Percentiles rank a stretch among this genome's conserved stretches.
These are phyloP conservation scores for Boloria euphrosyne DNA, from an alignment of 2,888 invertebrate genomes.

Conservation along the genomic window DNA sequence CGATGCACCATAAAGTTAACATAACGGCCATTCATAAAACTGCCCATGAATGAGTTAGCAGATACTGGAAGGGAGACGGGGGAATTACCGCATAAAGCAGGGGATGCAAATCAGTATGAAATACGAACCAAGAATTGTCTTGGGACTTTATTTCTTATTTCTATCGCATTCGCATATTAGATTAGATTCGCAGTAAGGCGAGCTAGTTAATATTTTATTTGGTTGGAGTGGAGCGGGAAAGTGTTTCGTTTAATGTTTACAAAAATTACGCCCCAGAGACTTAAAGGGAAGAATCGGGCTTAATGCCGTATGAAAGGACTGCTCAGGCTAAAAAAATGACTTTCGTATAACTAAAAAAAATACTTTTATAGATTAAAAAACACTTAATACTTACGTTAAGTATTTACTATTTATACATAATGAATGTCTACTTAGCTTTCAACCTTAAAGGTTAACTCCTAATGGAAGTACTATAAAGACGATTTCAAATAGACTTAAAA, in stretches of 20 bases:
- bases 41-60: conserved; percentile 24
- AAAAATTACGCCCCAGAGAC: conserved; percentile 35
- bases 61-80: background rate
- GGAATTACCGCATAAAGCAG: conserved; percentile 20
- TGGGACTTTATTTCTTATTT: conserved; percentile 35
- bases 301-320: conserved; percentile 27
- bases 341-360: conserved; percentile 1
- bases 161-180: conserved; percentile 39
- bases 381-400: background rate
- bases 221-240: conserved; percentile 23
- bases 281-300: conserved; percentile 10
- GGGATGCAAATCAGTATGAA: conserved; percentile 42
- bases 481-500: no score
- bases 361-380: no score
- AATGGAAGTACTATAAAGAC: no score
- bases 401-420: background rate
- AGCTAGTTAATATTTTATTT: conserved; percentile 41
- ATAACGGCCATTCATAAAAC: conserved; percentile 25
- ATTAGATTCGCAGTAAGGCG: conserved; percentile 33
- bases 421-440: background rate
- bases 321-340: conserved; percentile 10
- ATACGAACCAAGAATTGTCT: conserved; percentile 28
- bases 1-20: conserved; percentile 10
- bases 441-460: no score
- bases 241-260: conserved; percentile 37